These are phyloP conservation scores for Actinia equina DNA, from an alignment of 64 coral and sea anemone species.

Conservation along the genomic window DNA sequence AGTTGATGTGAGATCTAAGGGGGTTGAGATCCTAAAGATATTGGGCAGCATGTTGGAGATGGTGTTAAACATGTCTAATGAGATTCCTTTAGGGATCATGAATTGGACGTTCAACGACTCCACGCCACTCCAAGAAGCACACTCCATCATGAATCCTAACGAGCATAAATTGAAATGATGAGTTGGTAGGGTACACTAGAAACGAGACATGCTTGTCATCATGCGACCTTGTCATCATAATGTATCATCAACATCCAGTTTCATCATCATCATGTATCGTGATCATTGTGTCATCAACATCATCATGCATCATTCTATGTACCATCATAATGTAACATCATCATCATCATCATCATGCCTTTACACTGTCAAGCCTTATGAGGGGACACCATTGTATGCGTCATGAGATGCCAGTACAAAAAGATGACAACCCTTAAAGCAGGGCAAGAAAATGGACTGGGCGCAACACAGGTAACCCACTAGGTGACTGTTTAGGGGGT, in stretches of 20 bases:
- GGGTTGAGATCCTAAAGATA: slow-evolving; percentile 86
- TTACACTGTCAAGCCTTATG: no score
- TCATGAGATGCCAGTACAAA: no score
- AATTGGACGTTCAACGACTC: slow-evolving; percentile 95
- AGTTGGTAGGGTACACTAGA: not conserved
- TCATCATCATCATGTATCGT: not conserved
- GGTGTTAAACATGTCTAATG: slow-evolving; percentile 90
- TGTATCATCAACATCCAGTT: not conserved
- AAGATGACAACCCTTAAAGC: no score
- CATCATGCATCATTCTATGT: not conserved
- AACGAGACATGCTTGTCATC: not conserved
- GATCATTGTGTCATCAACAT: not conserved
- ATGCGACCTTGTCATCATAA: not conserved
- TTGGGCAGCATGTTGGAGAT: slow-evolving; percentile 77
- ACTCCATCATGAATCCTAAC: slow-evolving; percentile 97
- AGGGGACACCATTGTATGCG: no score
- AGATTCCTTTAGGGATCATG: slow-evolving; percentile 95
- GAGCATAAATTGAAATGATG: not conserved
- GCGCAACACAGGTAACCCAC: no score
- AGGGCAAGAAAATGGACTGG: no score
- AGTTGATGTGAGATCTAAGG: slow-evolving; percentile 72
- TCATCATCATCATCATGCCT: no score
- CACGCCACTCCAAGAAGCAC: slow-evolving; percentile 85
- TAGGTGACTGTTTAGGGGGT: no score
- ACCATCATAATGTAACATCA: no score